Percentiles rank a stretch among this genome's conserved stretches.
phyloP scores from a whole-genome alignment of 2,888 invertebrate species.

The Ryuthela nishihirai region DNA sequence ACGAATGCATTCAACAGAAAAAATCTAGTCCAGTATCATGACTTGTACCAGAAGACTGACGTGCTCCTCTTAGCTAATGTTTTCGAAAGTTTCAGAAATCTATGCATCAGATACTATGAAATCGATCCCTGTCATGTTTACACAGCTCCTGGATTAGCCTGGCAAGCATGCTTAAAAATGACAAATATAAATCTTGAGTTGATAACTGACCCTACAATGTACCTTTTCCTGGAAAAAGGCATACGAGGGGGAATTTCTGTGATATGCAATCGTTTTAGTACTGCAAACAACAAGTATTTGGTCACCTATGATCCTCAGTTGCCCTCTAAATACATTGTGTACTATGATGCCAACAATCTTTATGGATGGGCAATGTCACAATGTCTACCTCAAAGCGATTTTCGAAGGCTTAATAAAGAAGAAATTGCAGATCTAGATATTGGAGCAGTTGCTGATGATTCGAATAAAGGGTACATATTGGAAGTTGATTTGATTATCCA shows the following conservation, averaged over 20 bases:
- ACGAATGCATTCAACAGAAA: slow-evolving; percentile 18
- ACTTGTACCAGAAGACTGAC: slow-evolving; percentile 42
- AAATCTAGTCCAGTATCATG: slow-evolving; percentile 42
- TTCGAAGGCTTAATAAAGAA: too few relatives aligned
- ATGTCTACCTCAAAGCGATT: too few relatives aligned
- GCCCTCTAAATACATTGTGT: too few relatives aligned
- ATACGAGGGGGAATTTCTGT: slow-evolving; percentile 21
- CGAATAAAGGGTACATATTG: too few relatives aligned
- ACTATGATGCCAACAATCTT: too few relatives aligned
- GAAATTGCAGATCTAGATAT: too few relatives aligned
- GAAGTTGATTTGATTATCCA: too few relatives aligned
- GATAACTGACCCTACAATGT: slow-evolving; percentile 40
- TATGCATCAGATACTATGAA: slow-evolving; percentile 39
- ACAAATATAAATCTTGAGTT: slow-evolving; percentile 38
- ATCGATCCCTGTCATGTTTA: slow-evolving; percentile 42
- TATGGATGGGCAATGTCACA: too few relatives aligned
- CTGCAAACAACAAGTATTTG: too few relatives aligned
- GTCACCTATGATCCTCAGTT: too few relatives aligned
- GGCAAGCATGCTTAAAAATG: slow-evolving; percentile 31
- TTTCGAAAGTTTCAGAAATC: slow-evolving; percentile 44
- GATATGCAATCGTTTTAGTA: too few relatives aligned
- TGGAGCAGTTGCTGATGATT: too few relatives aligned
- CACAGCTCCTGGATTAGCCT: slow-evolving; percentile 39
- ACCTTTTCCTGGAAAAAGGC: slow-evolving; percentile 27
- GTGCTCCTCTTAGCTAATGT: slow-evolving; percentile 42